These are phyloP conservation scores for Hippoglossus hippoglossus DNA, from an alignment of 2,797 vertebrate species.

Conservation along the genomic window DNA sequence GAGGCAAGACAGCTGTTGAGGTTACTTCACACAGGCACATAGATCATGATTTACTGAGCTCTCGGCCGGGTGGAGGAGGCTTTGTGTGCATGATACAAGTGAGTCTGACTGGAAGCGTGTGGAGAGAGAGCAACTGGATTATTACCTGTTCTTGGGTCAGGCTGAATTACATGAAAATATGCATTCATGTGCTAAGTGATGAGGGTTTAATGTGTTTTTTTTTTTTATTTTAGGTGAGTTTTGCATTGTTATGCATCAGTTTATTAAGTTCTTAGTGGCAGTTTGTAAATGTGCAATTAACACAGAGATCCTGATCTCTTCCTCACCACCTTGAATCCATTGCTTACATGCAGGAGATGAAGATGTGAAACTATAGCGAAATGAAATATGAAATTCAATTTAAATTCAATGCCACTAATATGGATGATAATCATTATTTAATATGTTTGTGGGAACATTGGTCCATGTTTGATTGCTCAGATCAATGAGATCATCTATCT, in stretches of 20 bases:
- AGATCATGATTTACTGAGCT: constrained; percentile 35
- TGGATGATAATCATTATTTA: background rate
- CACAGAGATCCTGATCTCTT: too few relatives aligned
- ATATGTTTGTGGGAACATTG: background rate
- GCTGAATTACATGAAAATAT: background rate
- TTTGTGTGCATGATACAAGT: constrained; percentile 35
- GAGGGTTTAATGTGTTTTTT: background rate
- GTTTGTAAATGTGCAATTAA: background rate
- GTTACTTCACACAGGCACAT: constrained; percentile 36
- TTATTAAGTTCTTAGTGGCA: background rate
- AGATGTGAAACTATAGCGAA: background rate
- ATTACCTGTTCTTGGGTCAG: background rate
- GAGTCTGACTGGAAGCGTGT: constrained; percentile 20
- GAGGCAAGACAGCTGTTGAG: constrained; percentile 31
- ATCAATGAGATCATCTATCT: background rate
- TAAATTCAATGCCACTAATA: too few relatives aligned
- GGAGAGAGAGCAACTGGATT: constrained; percentile 9
- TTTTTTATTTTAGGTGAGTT: background rate
- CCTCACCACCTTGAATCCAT: background rate
- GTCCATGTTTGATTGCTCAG: background rate
- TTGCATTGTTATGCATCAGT: background rate
- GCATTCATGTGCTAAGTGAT: background rate
- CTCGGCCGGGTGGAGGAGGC: constrained; percentile 27
- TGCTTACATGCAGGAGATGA: background rate
- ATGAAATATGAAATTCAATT: background rate